Conservation (phyloP, 2,888 invertebrate species). For the Aquatica leii region DNA sequence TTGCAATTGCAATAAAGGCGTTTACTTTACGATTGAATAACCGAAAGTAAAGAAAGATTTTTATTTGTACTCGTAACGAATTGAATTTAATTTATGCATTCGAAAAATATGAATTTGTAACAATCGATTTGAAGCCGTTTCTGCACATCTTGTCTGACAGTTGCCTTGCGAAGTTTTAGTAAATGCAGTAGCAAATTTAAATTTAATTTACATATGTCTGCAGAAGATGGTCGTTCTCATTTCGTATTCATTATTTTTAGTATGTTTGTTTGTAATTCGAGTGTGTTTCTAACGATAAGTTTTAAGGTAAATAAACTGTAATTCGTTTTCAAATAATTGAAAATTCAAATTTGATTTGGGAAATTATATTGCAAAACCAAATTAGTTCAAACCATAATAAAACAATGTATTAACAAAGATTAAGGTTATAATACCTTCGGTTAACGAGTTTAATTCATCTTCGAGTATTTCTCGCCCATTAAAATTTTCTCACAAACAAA, state of each 20-base stretch:
- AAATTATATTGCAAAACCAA: no score
- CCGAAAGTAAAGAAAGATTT: no score
- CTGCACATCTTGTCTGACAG: background rate
- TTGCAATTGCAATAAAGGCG: conserved; percentile 3
- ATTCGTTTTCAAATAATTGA: background rate
- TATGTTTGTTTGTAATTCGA: conserved; percentile 17
- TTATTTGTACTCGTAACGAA: no score
- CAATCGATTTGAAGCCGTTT: no score
- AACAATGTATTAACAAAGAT: background rate
- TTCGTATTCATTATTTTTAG: conserved; percentile 18
- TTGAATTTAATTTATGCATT: no score
- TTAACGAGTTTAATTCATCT: background rate
- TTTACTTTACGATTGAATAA: background rate
- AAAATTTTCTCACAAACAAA: no score
- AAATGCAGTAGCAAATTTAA: conserved; percentile 10
- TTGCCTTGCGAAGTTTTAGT: background rate
- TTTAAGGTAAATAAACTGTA: conserved; percentile 6
- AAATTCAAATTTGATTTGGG: background rate
- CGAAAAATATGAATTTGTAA: no score
- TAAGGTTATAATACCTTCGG: background rate
- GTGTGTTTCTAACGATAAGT: conserved; percentile 6
- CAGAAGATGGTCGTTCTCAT: conserved; percentile 2
- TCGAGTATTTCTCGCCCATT: no score
- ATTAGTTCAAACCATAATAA: no score
- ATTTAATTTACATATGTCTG: conserved; percentile 6